Percentiles rank a stretch among this genome's conserved stretches.
These are phyloP conservation scores for Leptodactylus fuscus DNA, from an alignment of 2,113 vertebrate species.

Conservation along the genomic window DNA sequence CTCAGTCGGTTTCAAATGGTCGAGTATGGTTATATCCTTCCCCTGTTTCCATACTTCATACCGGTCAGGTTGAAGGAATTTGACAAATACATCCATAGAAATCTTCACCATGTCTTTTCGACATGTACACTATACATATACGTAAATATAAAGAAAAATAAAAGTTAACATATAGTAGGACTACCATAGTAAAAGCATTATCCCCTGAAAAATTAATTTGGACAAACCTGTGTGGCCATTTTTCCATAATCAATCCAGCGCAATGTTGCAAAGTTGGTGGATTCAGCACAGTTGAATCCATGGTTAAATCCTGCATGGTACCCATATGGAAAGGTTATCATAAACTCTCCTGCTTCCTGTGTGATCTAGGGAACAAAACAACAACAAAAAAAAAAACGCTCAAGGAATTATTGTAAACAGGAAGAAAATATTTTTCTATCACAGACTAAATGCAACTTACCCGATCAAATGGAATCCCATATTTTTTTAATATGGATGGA, in stretches of 20 bases:
- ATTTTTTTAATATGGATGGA: constrained; percentile 96
- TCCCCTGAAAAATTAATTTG: not conserved
- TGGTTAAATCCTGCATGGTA: constrained; percentile 98
- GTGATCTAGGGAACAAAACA: constrained; percentile 80
- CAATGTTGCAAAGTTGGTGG: constrained; percentile 95
- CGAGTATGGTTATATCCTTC: constrained; percentile 83
- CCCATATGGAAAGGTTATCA: constrained; percentile 95
- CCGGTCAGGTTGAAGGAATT: constrained; percentile 90
- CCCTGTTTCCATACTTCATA: constrained; percentile 96
- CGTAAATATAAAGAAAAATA: not conserved
- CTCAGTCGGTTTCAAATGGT: constrained; percentile 87
- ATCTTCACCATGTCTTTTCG: constrained; percentile 99
- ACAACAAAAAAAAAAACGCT: too few species aligned
- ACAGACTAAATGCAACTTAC: constrained; percentile 71
- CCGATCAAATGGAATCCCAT: constrained; percentile 94
- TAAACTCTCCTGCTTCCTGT: constrained; percentile 95
- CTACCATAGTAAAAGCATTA: not conserved
- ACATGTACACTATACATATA: constrained; percentile 88
- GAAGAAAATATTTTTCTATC: not conserved
- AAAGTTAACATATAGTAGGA: not conserved
- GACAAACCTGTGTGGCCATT: constrained; percentile 89
- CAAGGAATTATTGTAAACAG: too few species aligned
- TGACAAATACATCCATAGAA: constrained; percentile 97
- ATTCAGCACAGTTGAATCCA: constrained; percentile 97
- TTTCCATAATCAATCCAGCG: constrained; percentile 98